These are phyloP conservation scores for Empidonax alnorum DNA, from an alignment of 2,113 vertebrate species.

Conservation along the genomic window DNA sequence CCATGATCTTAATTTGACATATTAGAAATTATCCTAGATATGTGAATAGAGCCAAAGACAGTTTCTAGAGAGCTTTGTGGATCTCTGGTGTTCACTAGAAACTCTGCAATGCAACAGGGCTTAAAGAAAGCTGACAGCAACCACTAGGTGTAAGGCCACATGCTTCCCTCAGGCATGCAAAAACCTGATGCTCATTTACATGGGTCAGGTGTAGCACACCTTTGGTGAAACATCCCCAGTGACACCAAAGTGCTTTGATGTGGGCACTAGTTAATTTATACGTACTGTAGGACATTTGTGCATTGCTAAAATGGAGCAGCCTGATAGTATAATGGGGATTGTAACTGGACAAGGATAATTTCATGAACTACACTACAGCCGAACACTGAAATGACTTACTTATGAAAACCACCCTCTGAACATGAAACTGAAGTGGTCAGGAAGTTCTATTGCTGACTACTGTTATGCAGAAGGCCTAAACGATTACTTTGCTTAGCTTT, in stretches of 20 bases:
- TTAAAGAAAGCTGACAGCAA: neutral
- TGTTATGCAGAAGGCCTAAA: neutral
- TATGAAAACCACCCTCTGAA: neutral
- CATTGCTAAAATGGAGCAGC: neutral
- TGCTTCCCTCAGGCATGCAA: neutral
- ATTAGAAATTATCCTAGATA: neutral
- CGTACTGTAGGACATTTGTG: neutral
- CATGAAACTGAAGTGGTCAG: neutral
- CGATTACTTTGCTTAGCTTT: neutral
- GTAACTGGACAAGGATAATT: neutral
- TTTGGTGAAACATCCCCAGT: neutral
- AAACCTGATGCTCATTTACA: neutral
- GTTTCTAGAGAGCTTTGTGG: neutral
- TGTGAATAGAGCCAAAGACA: neutral
- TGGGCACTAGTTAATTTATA: neutral
- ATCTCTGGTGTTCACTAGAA: neutral
- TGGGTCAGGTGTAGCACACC: neutral
- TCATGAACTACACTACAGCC: neutral
- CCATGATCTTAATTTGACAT: neutral
- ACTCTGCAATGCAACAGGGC: neutral
- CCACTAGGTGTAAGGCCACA: fast-evolving
- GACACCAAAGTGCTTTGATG: neutral
- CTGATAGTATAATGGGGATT: neutral
- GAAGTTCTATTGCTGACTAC: neutral
- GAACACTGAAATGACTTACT: neutral